Conservation (phyloP, 2,113 vertebrate genomes). For the Nasalis larvatus region DNA sequence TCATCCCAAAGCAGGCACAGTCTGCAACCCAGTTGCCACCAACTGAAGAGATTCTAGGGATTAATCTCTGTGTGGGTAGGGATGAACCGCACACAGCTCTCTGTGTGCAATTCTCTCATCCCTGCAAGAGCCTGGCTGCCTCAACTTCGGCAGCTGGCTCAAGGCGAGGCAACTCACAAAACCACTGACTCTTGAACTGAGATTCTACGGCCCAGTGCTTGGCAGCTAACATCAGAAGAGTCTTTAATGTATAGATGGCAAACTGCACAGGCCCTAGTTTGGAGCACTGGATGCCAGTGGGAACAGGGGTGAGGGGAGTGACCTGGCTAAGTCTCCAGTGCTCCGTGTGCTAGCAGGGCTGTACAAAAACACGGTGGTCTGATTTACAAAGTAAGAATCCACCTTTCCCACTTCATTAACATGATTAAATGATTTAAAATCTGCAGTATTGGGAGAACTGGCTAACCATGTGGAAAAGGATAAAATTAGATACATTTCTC, state of each 20-base stretch:
- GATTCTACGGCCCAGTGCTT: background rate
- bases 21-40: background rate
- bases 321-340: background rate
- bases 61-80: background rate
- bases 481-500: background rate
- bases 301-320: fast-evolving
- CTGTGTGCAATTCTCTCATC: background rate
- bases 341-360: background rate
- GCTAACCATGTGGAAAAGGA: background rate
- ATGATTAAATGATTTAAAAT: background rate
- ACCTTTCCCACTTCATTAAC: background rate
- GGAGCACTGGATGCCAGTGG: background rate
- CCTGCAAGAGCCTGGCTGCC: background rate
- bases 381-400: background rate
- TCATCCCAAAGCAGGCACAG: background rate
- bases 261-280: background rate
- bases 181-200: background rate
- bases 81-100: background rate
- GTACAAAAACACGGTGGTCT: fast-evolving
- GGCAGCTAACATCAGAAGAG: background rate
- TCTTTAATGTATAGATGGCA: background rate
- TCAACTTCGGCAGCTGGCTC: background rate
- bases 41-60: background rate
- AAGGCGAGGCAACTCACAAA: background rate
- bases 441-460: background rate